Conservation (phyloP, 92 coral and sea anemone genomes). For the Palythoa heliodiscus region DNA sequence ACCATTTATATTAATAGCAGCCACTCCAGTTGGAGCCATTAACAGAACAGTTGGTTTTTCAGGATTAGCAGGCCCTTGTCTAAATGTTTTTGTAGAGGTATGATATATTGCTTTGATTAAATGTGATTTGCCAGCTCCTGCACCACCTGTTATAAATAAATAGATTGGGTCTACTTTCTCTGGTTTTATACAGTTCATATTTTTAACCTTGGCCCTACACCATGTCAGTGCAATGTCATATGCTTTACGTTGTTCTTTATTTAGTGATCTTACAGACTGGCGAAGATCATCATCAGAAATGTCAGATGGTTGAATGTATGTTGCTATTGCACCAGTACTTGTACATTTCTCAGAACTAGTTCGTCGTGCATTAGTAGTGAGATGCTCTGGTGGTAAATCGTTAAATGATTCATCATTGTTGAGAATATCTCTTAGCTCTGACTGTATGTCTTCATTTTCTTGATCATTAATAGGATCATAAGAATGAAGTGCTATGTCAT, state of each 20-base stretch:
- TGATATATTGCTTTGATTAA: conserved; percentile 66
- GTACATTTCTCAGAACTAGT: too few species aligned
- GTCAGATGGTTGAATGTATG: conserved; percentile 51
- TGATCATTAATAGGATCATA: conserved; percentile 65
- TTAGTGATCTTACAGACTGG: conserved; percentile 52
- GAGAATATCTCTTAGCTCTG: conserved; percentile 15
- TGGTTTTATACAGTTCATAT: conserved; percentile 58
- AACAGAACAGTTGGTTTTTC: conserved; percentile 60
- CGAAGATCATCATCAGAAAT: conserved; percentile 59
- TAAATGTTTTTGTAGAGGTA: conserved; percentile 61
- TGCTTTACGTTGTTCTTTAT: conserved; percentile 51
- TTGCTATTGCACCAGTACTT: conserved; percentile 49
- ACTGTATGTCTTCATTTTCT: conserved; percentile 52
- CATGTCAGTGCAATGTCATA: conserved; percentile 54
- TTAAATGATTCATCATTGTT: conserved; percentile 52
- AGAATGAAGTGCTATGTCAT: conserved; percentile 44
- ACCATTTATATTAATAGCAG: conserved; percentile 58
- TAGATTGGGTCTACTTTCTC: conserved; percentile 55
- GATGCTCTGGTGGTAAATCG: conserved; percentile 48
- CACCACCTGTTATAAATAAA: conserved; percentile 71
- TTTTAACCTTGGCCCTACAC: conserved; percentile 62
- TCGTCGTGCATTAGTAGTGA: conserved; percentile 24
- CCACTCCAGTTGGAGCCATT: conserved; percentile 72
- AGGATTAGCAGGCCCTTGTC: conserved; percentile 62
- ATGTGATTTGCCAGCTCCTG: conserved; percentile 74